Base-by-base conservation (phyloP, 2,888 invertebrate species). In the Nephrotoma guestfalica region DNA sequence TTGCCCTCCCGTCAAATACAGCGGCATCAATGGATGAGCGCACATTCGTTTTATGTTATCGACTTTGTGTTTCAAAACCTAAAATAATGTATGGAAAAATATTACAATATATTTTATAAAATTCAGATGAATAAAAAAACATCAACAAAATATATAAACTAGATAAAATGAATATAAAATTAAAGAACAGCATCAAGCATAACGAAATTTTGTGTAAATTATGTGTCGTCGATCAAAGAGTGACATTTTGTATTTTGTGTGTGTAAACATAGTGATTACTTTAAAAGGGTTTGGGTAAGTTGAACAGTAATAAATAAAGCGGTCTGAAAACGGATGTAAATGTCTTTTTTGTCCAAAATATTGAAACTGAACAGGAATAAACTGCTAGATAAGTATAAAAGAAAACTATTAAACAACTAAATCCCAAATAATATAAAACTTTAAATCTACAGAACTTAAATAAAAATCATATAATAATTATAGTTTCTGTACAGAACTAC, bases 11-110 rank as follows among this genome's bases (percentile, higher is more conserved):
- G 98, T 97, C 89, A 99, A 92, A 92, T 99, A 99, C 89, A 99
- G 93, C 45, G 99, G 98, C 91, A 99, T 94, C 87, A 97, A 93
- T 15, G 99, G 99, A 94, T 99, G 99, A 18, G 99, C 96, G 88
- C 97, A 97, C 93, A 99, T 97, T 91, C 99, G 94, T 91, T 98
- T 95, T 88, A 99, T 97, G 89, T 98, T 98, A 92, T 97, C 96
- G 88, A 98, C 95, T 92, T 97, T 96, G 91, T 99, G 97, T 92
- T 97, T 97, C 92, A 97, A 93, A 89, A 98, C 96, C 98, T 99
- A 93, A 42, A 45, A 41, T 43, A 45, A 84, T 45, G 7, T 30
- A 42, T 18, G 30, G 40, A n/a, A 30, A 30, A 30, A 30, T 84
- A 15, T 71, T 41, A 9, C n/a, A 71, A 30, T 18, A 51, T n/a